Conservation (phyloP, 2,113 vertebrate genomes). For the Aix galericulata region DNA sequence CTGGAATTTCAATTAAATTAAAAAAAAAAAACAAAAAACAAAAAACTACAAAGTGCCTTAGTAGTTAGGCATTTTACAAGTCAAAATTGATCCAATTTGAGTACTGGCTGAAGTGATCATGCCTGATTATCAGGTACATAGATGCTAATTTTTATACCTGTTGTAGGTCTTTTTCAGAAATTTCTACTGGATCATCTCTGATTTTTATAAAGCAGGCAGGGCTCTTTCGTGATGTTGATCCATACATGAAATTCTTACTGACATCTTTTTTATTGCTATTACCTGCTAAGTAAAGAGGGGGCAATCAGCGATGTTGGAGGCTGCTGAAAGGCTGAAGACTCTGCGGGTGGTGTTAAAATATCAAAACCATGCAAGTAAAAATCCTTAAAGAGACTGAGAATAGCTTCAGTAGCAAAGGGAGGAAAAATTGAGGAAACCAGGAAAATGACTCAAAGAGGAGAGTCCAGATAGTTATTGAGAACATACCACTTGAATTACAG, state of each 20-base stretch:
- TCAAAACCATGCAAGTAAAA: neutral
- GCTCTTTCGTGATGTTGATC: neutral
- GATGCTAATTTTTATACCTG: neutral
- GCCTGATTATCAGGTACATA: neutral
- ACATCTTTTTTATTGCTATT: neutral
- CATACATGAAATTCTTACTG: neutral
- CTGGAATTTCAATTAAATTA: neutral
- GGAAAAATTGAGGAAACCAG: neutral
- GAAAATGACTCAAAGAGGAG: neutral
- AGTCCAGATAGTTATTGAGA: neutral
- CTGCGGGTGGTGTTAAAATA: neutral
- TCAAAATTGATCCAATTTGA: neutral
- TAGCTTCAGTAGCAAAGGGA: neutral
- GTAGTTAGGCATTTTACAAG: neutral
- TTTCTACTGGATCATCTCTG: neutral
- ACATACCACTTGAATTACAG: neutral
- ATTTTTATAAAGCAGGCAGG: neutral
- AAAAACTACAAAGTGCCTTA: neutral
- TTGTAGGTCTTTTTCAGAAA: neutral
- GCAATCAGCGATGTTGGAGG: neutral
- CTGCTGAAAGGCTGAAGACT: neutral
- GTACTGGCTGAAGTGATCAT: neutral
- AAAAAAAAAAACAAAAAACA: neutral
- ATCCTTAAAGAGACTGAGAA: neutral
- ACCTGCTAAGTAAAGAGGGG: neutral